A percentile compares a stretch with the other conserved stretches of the same genome.
Evolutionary conservation across 2,797 vertebrate genomes (phyloP).

Genomic region (Schizothorax lantsangensis): DNA sequence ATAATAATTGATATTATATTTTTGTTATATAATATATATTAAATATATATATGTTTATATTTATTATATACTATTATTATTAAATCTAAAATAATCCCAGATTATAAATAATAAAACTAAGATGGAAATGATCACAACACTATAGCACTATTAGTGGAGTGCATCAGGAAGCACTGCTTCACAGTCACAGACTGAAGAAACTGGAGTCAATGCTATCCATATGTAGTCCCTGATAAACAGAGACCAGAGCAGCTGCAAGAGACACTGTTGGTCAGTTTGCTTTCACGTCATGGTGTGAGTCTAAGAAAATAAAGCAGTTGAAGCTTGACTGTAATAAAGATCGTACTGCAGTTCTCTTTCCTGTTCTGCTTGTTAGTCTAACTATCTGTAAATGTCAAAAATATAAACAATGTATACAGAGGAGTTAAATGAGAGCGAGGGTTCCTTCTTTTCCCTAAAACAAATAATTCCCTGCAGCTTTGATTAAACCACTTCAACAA

Average conservation of each 20-base stretch:
- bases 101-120: not conserved
- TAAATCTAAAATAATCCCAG: not conserved
- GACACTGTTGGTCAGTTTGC: conserved; percentile 10
- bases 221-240: conserved; percentile 18
- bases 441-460: conserved; percentile 8
- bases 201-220: conserved; percentile 7
- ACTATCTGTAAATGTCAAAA: conserved; percentile 17
- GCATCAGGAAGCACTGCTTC: not conserved
- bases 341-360: not conserved
- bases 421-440: not conserved
- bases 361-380: not conserved
- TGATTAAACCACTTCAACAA: conserved; percentile 3
- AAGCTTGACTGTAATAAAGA: conserved; percentile 7
- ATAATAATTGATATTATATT: not conserved
- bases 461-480: not conserved
- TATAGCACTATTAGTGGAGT: not conserved
- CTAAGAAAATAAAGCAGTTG: conserved; percentile 4
- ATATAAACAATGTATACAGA: conserved; percentile 15
- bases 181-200: not conserved
- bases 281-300: not conserved
- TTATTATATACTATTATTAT: not conserved
- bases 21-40: not conserved
- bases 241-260: conserved; percentile 12
- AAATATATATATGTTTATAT: not conserved
- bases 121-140: not conserved